Conservation (phyloP, 1,140 invertebrate genomes). For the Chionoecetes opilio region DNA sequence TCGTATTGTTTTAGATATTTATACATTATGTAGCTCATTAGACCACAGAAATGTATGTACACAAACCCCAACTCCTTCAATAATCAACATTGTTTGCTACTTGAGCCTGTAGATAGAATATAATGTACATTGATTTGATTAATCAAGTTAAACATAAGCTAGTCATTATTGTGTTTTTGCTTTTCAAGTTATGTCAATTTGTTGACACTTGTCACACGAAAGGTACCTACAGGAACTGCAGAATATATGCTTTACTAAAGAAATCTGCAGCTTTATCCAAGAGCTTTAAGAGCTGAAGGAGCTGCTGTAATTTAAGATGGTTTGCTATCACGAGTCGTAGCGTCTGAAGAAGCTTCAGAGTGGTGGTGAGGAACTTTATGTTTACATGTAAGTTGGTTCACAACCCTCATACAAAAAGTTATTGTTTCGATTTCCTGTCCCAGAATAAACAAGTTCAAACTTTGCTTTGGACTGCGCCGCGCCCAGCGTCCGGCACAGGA, state of each 20-base stretch:
- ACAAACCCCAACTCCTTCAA: constrained; percentile 39
- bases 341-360: constrained; percentile 7
- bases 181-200: constrained; percentile 55
- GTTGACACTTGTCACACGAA: constrained; percentile 40
- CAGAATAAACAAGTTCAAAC: background rate
- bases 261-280: constrained; percentile 21
- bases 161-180: constrained; percentile 61
- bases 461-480: background rate
- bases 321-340: constrained; percentile 28
- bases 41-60: constrained; percentile 54
- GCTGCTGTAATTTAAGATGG: constrained; percentile 15
- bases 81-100: constrained; percentile 47
- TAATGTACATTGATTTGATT: constrained; percentile 51
- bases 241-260: constrained; percentile 39
- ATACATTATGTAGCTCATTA: constrained; percentile 58
- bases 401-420: background rate
- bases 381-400: constrained; percentile 18
- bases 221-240: constrained; percentile 55
- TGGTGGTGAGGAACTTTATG: constrained; percentile 8
- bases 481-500: constrained; percentile 8
- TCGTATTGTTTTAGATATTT: constrained; percentile 47
- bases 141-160: constrained; percentile 67
- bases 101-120: constrained; percentile 63
- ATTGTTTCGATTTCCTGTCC: background rate
- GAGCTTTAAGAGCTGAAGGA: constrained; percentile 16